Evolutionary conservation across 2,113 vertebrate species (phyloP).

Genomic region (Apaloderma vittatum): DNA sequence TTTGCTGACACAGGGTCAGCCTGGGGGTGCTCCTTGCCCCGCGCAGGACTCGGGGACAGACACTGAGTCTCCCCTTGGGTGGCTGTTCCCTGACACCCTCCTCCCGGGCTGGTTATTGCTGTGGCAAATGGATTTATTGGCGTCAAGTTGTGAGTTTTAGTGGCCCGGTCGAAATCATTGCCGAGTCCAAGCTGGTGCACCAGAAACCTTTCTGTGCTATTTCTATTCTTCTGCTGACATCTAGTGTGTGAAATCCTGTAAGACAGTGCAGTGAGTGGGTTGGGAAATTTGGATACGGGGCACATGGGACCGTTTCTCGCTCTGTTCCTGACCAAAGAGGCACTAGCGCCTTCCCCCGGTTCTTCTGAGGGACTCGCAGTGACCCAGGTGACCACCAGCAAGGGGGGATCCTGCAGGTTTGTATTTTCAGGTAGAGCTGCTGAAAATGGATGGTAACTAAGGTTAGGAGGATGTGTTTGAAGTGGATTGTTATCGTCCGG

Average conservation of each 20-base stretch:
- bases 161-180: no score
- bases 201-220: neutral
- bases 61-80: neutral
- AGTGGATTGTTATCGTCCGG: neutral
- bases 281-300: neutral
- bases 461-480: neutral
- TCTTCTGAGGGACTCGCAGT: neutral
- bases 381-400: neutral
- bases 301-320: neutral
- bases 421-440: neutral
- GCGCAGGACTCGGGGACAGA: accelerated
- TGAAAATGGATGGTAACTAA: neutral
- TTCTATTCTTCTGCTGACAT: conserved; percentile 57
- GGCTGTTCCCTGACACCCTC: neutral
- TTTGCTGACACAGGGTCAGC: neutral
- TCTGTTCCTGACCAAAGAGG: neutral
- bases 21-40: neutral
- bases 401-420: neutral
- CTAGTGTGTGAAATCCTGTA: conserved; percentile 29
- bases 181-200: no score
- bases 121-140: neutral
- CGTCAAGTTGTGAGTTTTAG: neutral
- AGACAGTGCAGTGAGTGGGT: accelerated
- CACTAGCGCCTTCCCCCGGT: neutral
- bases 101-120: neutral